Base-by-base conservation (phyloP, 2,888 invertebrate genomes). In the Eristalis tenax region DNA sequence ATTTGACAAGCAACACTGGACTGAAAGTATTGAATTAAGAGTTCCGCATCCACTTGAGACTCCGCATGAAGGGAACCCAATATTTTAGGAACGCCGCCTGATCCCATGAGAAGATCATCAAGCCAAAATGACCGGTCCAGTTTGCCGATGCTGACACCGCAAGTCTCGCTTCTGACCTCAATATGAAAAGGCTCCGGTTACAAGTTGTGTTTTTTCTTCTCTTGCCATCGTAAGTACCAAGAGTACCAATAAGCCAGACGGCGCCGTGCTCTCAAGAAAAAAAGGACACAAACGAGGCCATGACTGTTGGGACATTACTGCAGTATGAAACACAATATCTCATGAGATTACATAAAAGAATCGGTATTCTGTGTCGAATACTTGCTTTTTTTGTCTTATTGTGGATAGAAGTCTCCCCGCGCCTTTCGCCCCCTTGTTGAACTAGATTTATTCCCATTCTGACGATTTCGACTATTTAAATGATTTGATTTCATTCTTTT, bases 351-450 rank as follows among this genome's bases (percentile, higher is more conserved):
- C 28, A 43, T 15, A 70, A 23, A 13, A 15, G n/a, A n/a, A 56
- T 69, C 50, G 15, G 13, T 75, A 13, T 43, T 35, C 70, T 70
- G 0, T 69, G 69, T 56, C 81, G 76, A 76, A 70, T 81, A 75
- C 65, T 65, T 76, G 11, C 23, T 65, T 28, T 82, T 64, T 10
- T 32, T 32, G 10, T 32, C 32, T 32, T 32, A 1, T 32, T 18
- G 8, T 50, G 18, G 38, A 38, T 13, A 38, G 13, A 2, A 38
- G 38, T 1, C 13, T 38, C 8, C 32, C 32, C 32, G 32, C 32
- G 8, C 5, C 32, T 32, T 8, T 5, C 2, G 1, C 32, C 38
- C 13, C 4, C 13, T 13, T 13, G 11, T 8, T 38, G 38, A 38
- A 38, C 38, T 38, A 38, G 43, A n/a, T 43, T 15, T 43, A 15